Conservation (phyloP, 2,888 invertebrate genomes). For the Brenthis daphne region DNA sequence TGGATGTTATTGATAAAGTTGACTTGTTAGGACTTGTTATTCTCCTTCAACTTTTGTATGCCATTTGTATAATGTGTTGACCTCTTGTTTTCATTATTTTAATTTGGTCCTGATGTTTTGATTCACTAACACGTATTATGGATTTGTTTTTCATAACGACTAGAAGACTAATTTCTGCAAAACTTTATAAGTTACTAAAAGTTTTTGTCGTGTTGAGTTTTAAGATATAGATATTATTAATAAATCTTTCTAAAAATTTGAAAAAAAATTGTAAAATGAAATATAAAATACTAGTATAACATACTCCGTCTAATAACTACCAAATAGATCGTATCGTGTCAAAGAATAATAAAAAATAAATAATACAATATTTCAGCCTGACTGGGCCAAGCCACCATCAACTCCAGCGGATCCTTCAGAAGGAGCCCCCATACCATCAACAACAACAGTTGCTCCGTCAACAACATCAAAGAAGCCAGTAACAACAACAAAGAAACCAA, state of each 20-base stretch:
- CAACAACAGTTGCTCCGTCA: constrained; percentile 48
- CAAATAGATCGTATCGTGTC: too few relatives aligned
- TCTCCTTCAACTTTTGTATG: constrained; percentile 22
- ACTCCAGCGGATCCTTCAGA: constrained; percentile 83
- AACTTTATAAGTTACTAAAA: neutral
- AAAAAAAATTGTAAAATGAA: too few relatives aligned
- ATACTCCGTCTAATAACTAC: too few relatives aligned
- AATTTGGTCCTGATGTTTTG: neutral
- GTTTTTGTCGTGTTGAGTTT: neutral
- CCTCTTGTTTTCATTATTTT: neutral
- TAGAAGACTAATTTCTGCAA: neutral
- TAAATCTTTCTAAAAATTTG: too few relatives aligned
- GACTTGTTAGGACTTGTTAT: constrained; percentile 23
- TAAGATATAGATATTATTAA: too few relatives aligned
- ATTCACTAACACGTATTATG: neutral
- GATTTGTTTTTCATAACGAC: neutral
- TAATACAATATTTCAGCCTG: constrained; percentile 81
- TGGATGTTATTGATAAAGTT: constrained; percentile 26
- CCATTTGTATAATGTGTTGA: constrained; percentile 18
- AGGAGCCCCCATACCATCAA: constrained; percentile 60
- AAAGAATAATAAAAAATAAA: neutral
- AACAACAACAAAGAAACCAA: constrained; percentile 40
- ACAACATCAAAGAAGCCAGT: constrained; percentile 50
- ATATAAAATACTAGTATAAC: too few relatives aligned
- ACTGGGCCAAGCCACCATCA: constrained; percentile 91